Base-by-base conservation (phyloP, 2,113 vertebrate species). In the Apus apus region DNA sequence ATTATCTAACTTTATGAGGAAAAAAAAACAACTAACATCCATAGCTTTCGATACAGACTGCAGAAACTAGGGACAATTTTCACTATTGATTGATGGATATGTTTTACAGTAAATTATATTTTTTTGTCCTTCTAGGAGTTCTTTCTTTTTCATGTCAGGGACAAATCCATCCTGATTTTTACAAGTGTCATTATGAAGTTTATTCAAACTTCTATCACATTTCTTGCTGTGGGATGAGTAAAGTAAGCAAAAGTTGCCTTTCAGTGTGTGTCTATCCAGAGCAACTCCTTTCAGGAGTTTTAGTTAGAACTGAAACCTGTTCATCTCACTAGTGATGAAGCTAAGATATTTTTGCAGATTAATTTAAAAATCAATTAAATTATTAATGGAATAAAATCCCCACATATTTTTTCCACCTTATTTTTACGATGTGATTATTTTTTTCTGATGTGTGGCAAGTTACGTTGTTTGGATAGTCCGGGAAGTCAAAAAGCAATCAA, bases 1-100 rank as follows among this genome's bases (percentile, higher is more conserved):
- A 93, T 88, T 84, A 91, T n/a, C 51, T 72, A 66, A 7, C 30
- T 96, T 94, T 91, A 64, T 78, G 46, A 94, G 66, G 46, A 93
- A 68, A 88, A 80, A 67, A 88, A 80, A 92, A 25, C 40, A 72
- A 70, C 48, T 81, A 81, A 93, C 82, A 87, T 32, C 51, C 36
- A 51, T 72, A 85, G 13, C 46, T 93, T 74, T 25, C 79, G 54
- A 40, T 30, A 26, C 34, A 53, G 65, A 54, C 6, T 76, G 90
- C 46, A 57, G 54, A 46, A 89, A 89, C 53, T 9, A 48, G 60
- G 20, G 48, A 65, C 8, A 30, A 36, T 87, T 73, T 77, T 26
- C 13, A 45, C 36, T 91, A 25, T 26, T 78, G 66, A 95, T 89
- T 70, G 25, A 67, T 60, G 20, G 38, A 57, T 72, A 62, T 45